Percentiles rank a stretch among this genome's conserved stretches.
Conservation (phyloP, 35 echinoderm and acorn worm species). For the Patiria miniata region DNA sequence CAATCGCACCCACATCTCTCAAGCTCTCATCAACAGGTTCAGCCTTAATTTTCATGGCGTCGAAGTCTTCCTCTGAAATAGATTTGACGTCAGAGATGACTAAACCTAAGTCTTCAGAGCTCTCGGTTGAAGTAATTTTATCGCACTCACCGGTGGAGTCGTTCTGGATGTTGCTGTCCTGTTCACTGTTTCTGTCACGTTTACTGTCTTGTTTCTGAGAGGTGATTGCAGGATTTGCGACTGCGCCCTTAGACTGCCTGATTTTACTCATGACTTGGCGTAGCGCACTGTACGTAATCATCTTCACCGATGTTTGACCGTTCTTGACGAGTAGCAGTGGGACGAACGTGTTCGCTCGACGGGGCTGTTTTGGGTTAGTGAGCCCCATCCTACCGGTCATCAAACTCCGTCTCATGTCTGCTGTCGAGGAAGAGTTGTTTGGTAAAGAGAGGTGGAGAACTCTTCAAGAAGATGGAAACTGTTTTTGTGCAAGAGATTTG, state of each 20-base stretch:
- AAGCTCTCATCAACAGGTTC: too few relatives aligned
- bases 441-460: too few relatives aligned
- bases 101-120: neutral
- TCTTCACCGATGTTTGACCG: neutral
- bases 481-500: too few relatives aligned
- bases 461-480: too few relatives aligned
- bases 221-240: too few relatives aligned
- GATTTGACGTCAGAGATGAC: neutral
- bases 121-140: neutral
- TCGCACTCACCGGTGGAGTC: neutral
- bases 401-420: too few relatives aligned
- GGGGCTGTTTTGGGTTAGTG: neutral
- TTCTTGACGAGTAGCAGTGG: slow-evolving; percentile 4
- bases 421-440: too few relatives aligned
- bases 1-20: too few relatives aligned
- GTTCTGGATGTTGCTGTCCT: neutral
- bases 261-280: neutral
- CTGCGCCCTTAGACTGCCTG: neutral
- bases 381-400: too few relatives aligned
- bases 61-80: neutral
- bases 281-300: neutral
- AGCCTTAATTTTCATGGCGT: neutral
- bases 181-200: neutral
- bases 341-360: neutral
- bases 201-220: too few relatives aligned